Percentiles rank a stretch among this genome's conserved stretches.
Evolutionary conservation across 2,113 vertebrate species (phyloP).

Genomic region (Grammomys dolichurus): DNA sequence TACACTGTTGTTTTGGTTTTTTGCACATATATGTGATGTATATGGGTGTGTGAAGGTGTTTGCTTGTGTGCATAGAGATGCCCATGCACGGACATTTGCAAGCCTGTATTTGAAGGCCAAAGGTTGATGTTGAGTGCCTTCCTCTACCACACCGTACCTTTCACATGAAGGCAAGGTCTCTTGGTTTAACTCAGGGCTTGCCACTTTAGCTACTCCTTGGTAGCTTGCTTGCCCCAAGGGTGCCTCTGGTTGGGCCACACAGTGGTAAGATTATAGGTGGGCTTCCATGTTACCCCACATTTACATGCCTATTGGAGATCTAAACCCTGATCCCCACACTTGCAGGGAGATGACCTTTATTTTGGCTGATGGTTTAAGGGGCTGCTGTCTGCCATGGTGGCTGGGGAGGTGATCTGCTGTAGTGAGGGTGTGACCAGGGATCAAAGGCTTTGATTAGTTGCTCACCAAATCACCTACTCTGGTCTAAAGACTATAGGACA

Average conservation of each 20-base stretch:
- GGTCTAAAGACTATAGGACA: background rate
- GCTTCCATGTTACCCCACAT: background rate
- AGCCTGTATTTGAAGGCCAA: background rate
- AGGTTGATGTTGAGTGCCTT: background rate
- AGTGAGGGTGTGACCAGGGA: background rate
- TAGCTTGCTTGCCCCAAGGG: background rate
- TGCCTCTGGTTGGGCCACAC: background rate
- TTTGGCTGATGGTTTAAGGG: background rate
- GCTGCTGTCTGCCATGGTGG: background rate
- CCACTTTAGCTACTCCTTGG: background rate
- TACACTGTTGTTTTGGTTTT: background rate
- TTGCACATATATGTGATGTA: background rate
- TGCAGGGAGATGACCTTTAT: background rate
- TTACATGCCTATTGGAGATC: background rate
- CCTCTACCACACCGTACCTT: background rate
- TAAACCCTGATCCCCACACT: background rate
- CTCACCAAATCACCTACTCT: background rate
- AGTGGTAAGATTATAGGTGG: background rate
- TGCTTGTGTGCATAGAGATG: no score
- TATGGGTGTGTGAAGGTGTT: background rate
- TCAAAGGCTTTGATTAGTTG: background rate
- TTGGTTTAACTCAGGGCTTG: background rate
- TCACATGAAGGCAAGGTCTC: background rate
- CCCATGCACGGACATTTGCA: background rate
- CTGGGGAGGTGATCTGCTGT: background rate